Conservation (phyloP, 2,888 invertebrate species). For the Orchesellides sinensis region DNA sequence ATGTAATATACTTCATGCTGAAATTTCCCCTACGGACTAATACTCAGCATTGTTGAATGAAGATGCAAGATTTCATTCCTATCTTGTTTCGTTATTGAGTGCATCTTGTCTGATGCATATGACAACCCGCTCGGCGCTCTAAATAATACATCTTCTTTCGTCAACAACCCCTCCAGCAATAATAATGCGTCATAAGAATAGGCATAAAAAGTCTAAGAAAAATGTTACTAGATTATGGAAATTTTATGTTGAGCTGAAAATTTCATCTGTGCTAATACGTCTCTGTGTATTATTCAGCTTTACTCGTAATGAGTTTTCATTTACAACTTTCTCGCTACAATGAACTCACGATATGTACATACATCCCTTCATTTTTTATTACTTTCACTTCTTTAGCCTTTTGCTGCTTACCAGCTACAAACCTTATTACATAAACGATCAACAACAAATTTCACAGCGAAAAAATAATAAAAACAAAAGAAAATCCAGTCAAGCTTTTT, state of each 20-base stretch:
- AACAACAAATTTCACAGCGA: not conserved
- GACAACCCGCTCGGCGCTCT: too few relatives aligned
- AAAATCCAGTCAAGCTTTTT: not conserved
- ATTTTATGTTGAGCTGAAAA: not conserved
- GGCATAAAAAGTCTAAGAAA: not conserved
- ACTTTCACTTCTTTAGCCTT: not conserved
- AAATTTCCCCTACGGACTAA: too few relatives aligned
- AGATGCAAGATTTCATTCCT: not conserved
- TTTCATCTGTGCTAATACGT: not conserved
- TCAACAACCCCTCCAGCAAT: not conserved
- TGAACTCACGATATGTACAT: not conserved
- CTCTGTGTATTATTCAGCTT: not conserved
- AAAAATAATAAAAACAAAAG: not conserved
- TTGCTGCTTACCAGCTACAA: not conserved
- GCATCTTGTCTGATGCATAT: not conserved
- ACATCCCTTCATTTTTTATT: not conserved
- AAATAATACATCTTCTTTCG: not conserved
- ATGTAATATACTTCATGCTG: too few relatives aligned
- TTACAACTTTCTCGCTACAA: not conserved
- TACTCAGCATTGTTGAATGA: too few relatives aligned
- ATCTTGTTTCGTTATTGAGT: not conserved
- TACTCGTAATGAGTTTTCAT: constrained; percentile 3
- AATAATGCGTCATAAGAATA: constrained; percentile 3
- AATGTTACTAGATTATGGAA: not conserved
- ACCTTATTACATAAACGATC: constrained; percentile 5